These are phyloP conservation scores for Silurus lanzhouensis DNA, from an alignment of 2,797 vertebrate genomes.

Conservation along the genomic window DNA sequence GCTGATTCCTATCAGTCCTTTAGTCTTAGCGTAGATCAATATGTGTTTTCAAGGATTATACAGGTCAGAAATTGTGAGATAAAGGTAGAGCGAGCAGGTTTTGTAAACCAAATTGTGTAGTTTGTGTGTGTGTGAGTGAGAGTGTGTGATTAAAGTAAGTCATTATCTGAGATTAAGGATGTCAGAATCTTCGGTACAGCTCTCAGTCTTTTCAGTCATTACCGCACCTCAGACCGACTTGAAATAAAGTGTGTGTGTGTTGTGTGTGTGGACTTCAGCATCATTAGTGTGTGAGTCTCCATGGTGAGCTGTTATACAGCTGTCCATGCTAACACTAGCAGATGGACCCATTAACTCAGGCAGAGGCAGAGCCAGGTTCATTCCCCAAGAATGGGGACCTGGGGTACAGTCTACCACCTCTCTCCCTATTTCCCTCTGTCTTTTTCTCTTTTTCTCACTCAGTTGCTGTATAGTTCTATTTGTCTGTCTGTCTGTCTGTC, in stretches of 20 bases:
- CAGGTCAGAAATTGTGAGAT: constrained; percentile 46
- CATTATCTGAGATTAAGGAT: constrained; percentile 39
- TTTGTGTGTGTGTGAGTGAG: constrained; percentile 21
- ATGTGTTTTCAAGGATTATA: constrained; percentile 54
- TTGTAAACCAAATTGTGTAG: constrained; percentile 8
- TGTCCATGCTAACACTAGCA: constrained; percentile 52
- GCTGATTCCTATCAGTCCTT: constrained; percentile 52
- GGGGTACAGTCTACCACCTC: constrained; percentile 4
- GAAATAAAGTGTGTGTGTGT: constrained; percentile 20
- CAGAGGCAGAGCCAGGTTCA: constrained; percentile 36
- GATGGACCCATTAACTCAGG: constrained; percentile 55
- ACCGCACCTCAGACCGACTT: constrained; percentile 8
- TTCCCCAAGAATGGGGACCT: constrained; percentile 1
- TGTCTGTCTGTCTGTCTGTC: background rate
- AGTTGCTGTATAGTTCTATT: background rate
- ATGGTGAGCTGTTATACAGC: constrained; percentile 48
- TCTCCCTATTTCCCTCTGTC: constrained; percentile 7
- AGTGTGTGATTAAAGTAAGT: constrained; percentile 32
- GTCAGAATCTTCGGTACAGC: constrained; percentile 16
- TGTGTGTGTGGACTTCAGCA: constrained; percentile 32
- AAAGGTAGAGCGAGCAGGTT: background rate
- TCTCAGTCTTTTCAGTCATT: constrained; percentile 27
- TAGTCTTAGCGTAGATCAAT: constrained; percentile 55
- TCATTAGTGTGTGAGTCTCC: constrained; percentile 45
- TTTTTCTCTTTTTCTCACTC: constrained; percentile 20